Percentiles rank a stretch among this genome's conserved stretches.
These are phyloP conservation scores for Sardina pilchardus DNA, from an alignment of 2,113 vertebrate species.

Conservation along the genomic window DNA sequence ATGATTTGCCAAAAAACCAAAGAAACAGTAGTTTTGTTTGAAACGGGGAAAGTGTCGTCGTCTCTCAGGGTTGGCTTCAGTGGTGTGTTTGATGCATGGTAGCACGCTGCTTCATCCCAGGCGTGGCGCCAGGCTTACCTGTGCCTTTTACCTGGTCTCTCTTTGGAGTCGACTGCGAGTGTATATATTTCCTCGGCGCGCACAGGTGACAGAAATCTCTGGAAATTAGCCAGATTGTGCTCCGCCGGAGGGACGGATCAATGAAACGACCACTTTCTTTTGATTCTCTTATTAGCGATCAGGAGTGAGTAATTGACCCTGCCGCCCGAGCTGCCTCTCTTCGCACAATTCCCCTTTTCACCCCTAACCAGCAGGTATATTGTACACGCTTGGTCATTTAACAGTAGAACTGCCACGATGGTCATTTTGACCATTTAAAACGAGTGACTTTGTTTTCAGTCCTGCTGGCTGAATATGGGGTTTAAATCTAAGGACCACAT, in stretches of 20 bases:
- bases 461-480: too few relatives aligned
- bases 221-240: neutral
- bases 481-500: neutral
- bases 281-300: neutral
- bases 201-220: neutral
- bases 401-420: too few relatives aligned
- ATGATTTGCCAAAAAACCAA: too few relatives aligned
- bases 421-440: too few relatives aligned
- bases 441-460: too few relatives aligned
- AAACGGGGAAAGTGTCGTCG: neutral
- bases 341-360: neutral
- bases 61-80: neutral
- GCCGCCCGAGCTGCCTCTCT: neutral
- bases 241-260: neutral
- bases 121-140: neutral
- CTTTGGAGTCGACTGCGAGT: neutral
- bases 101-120: neutral
- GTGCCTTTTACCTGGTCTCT: neutral
- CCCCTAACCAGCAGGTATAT: neutral
- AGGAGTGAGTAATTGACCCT: neutral
- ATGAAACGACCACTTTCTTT: conserved; percentile 4
- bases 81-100: neutral
- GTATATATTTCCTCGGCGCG: neutral
- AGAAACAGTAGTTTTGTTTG: neutral
- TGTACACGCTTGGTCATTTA: neutral